These are phyloP conservation scores for Hybos culiciformis DNA, from an alignment of 2,888 invertebrate species.

Conservation along the genomic window DNA sequence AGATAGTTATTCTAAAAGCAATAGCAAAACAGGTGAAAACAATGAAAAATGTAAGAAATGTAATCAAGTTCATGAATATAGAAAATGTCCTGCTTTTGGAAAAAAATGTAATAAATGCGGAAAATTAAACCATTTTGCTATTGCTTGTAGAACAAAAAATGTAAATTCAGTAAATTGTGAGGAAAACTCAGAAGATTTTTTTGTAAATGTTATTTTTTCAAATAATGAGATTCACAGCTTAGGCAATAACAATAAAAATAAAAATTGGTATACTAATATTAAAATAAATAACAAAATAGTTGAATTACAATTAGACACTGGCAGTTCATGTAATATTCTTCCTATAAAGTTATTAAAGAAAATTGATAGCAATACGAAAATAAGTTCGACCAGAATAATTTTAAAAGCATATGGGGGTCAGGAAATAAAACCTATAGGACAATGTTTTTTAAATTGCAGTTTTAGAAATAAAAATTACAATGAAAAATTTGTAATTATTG, in stretches of 20 bases:
- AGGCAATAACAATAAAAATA: neutral
- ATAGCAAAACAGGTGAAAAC: neutral
- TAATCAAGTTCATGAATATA: neutral
- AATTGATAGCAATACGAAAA: neutral
- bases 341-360: neutral
- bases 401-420: slow-evolving; percentile 2
- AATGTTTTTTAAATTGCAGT: neutral
- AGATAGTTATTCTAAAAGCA: neutral
- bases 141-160: slow-evolving; percentile 2
- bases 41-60: neutral
- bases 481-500: slow-evolving; percentile 1
- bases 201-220: slow-evolving; percentile 3
- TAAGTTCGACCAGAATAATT: slow-evolving; percentile 2
- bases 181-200: neutral
- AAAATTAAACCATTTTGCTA: slow-evolving; percentile 2
- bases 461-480: neutral
- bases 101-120: slow-evolving; percentile 4
- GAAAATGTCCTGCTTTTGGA: slow-evolving; percentile 1
- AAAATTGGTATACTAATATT: neutral
- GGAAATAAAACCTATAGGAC: neutral
- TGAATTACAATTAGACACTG: slow-evolving; percentile 1
- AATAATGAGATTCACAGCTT: no score
- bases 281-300: neutral
- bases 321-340: neutral
- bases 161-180: neutral